These are phyloP conservation scores for Drosophila neoperkinsi DNA, from an alignment of 2,888 invertebrate species.

Conservation along the genomic window DNA sequence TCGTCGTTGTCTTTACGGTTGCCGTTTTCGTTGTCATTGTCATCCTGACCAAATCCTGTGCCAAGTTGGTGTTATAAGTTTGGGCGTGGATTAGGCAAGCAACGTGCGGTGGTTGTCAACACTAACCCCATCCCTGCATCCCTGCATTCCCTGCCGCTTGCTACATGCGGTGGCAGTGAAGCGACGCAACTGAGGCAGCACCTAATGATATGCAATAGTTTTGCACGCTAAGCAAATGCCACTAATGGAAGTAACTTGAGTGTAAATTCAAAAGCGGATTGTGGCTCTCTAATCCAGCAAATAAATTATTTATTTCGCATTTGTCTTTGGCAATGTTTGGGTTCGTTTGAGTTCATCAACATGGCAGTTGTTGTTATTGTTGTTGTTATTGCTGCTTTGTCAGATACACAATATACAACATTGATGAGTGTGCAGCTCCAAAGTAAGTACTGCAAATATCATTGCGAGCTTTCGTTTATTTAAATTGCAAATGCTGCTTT, in stretches of 20 bases:
- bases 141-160: background rate
- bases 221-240: conserved; percentile 51
- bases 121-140: conserved; percentile 22
- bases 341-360: conserved; percentile 6
- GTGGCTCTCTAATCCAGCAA: conserved; percentile 74
- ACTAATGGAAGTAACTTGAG: conserved; percentile 79
- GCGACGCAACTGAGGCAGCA: conserved; percentile 28
- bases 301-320: conserved; percentile 76
- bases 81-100: conserved; percentile 62
- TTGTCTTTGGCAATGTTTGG: conserved; percentile 63
- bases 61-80: conserved; percentile 61
- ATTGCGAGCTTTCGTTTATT: conserved; percentile 63
- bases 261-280: conserved; percentile 80
- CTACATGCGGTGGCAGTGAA: conserved; percentile 14
- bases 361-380: conserved; percentile 1
- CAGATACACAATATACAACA: conserved; percentile 11
- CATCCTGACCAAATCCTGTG: conserved; percentile 56
- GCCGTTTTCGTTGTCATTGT: conserved; percentile 32
- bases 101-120: conserved; percentile 46
- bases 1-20: conserved; percentile 4
- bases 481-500: conserved; percentile 51
- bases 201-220: conserved; percentile 79
- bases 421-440: conserved; percentile 24
- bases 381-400: background rate
- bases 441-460: conserved; percentile 12